These are phyloP conservation scores for Heteronetta atricapilla DNA, from an alignment of 2,113 vertebrate species.

Conservation along the genomic window DNA sequence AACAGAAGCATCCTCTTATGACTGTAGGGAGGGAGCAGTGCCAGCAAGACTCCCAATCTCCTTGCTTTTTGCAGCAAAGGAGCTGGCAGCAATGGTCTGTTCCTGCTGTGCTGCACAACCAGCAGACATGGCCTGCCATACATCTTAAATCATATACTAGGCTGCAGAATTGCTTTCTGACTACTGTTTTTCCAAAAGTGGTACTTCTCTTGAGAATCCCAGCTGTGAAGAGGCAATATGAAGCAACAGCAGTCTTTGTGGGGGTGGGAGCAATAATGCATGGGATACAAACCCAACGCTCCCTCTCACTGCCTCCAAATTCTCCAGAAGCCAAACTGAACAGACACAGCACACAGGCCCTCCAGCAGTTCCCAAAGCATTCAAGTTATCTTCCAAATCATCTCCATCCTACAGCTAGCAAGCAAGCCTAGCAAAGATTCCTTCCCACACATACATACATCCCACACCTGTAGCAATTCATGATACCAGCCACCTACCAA, in stretches of 20 bases:
- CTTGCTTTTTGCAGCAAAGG: neutral
- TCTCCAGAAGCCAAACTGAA: neutral
- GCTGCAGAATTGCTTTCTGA: neutral
- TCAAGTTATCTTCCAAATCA: neutral
- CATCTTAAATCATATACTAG: neutral
- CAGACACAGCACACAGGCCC: neutral
- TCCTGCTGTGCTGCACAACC: neutral
- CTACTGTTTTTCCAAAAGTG: neutral
- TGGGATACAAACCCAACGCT: neutral
- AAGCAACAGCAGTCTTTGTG: neutral
- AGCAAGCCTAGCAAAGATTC: conserved; percentile 22
- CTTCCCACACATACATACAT: conserved; percentile 16
- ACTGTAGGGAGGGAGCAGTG: neutral
- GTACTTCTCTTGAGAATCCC: neutral
- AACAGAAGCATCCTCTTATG: neutral
- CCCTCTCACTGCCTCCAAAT: neutral
- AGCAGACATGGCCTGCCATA: neutral
- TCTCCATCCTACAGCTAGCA: conserved; percentile 19
- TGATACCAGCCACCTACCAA: conserved; percentile 27
- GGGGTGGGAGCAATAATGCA: neutral
- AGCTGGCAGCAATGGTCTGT: neutral
- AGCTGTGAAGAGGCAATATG: neutral
- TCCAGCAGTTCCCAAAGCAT: neutral
- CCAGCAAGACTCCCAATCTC: neutral
- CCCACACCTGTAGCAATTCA: conserved; percentile 48